Evolutionary conservation across 2,113 vertebrate genomes (phyloP).

Genomic region (Corythoichthys haematopterus): DNA sequence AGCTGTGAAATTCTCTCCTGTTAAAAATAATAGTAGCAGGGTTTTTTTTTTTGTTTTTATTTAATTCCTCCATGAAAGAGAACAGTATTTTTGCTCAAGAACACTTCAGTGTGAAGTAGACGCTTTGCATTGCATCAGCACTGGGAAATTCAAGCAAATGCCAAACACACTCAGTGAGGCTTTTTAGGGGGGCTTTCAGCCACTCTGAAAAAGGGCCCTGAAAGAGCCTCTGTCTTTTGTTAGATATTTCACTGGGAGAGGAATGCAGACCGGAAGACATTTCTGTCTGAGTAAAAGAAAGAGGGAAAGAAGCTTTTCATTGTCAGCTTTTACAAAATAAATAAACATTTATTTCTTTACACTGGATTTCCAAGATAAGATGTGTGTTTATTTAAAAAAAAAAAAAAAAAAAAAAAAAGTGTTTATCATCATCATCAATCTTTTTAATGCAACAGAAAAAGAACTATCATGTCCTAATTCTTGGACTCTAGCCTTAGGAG

Average conservation of each 20-base stretch:
- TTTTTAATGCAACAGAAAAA: too few species aligned
- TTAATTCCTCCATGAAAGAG: conserved; percentile 20
- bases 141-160: conserved; percentile 24
- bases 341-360: conserved; percentile 29
- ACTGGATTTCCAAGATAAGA: conserved; percentile 13
- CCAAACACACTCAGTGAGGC: conserved; percentile 25
- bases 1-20: background rate
- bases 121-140: conserved; percentile 11
- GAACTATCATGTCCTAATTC: background rate
- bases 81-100: conserved; percentile 34
- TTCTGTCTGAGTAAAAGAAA: background rate
- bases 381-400: too few species aligned
- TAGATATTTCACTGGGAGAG: conserved; percentile 10
- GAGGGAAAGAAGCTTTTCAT: conserved; percentile 3
- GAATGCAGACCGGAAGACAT: conserved; percentile 6
- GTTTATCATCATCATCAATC: background rate
- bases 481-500: background rate
- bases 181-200: conserved; percentile 19
- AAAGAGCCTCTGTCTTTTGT: conserved; percentile 26
- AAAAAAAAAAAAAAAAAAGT: background rate
- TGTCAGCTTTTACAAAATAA: conserved; percentile 27
- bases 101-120: conserved; percentile 34
- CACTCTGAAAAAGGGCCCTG: conserved; percentile 20
- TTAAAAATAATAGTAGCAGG: too few species aligned
- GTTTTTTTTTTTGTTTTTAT: too few species aligned